Percentiles rank a stretch among this genome's conserved stretches.
Conservation (phyloP, 1,140 invertebrate species). For the Drosophila nigrodunni region DNA sequence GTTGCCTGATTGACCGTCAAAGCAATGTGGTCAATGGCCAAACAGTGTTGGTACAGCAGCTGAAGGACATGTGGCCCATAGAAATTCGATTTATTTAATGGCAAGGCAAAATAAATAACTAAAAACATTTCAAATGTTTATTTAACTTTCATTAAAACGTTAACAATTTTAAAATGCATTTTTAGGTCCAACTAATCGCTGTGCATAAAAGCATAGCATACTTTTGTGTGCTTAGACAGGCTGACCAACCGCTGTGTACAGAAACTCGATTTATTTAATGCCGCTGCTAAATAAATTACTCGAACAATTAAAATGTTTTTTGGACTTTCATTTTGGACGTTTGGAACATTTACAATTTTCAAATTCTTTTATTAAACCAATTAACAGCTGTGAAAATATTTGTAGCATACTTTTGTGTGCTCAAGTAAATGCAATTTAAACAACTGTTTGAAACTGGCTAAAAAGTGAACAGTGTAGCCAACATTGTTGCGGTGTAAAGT, state of each 20-base stretch:
- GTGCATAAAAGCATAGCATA: too few relatives aligned
- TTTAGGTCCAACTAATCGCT: too few relatives aligned
- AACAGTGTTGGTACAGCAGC: background rate
- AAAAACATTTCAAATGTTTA: background rate
- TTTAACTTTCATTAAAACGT: too few relatives aligned
- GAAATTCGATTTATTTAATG: background rate
- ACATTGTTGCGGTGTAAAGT: too few relatives aligned
- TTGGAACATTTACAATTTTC: too few relatives aligned
- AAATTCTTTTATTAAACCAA: too few relatives aligned
- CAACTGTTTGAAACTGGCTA: too few relatives aligned
- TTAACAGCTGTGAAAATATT: background rate
- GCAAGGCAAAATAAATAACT: background rate
- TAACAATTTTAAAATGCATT: too few relatives aligned
- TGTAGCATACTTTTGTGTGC: background rate
- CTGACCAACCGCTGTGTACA: background rate
- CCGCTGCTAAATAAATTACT: background rate
- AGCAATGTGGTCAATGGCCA: background rate
- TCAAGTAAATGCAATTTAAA: background rate
- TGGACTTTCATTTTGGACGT: too few relatives aligned
- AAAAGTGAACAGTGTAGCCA: too few relatives aligned
- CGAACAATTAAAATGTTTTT: background rate
- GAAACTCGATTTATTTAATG: background rate
- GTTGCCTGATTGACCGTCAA: slow-evolving; percentile 5
- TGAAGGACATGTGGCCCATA: background rate
- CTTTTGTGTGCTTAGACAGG: too few relatives aligned